Percentiles rank a stretch among this genome's conserved stretches.
Evolutionary conservation across 1,140 invertebrate species (phyloP).

Genomic region (Ooceraea biroi): DNA sequence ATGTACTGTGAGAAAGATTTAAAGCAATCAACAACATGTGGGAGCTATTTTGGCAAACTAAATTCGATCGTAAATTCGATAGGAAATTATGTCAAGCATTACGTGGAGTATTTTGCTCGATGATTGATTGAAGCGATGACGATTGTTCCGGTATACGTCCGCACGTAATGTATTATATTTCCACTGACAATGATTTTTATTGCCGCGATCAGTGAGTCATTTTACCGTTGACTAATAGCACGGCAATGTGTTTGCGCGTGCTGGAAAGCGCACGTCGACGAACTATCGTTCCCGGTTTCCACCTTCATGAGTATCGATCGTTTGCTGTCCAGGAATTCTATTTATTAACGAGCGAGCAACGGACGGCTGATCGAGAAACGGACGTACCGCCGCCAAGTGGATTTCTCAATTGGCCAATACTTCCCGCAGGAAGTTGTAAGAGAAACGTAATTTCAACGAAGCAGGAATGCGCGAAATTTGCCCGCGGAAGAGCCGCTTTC

Average conservation of each 20-base stretch:
- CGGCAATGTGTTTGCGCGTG: slow-evolving; percentile 26
- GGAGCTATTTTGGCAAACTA: neutral
- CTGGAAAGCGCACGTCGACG: slow-evolving; percentile 25
- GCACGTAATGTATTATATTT: slow-evolving; percentile 19
- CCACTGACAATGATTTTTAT: slow-evolving; percentile 41
- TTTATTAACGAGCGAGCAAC: slow-evolving; percentile 49
- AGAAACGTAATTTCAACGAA: slow-evolving; percentile 47
- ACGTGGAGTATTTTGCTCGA: too few relatives aligned
- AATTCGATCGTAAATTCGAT: neutral
- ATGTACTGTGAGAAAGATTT: too few relatives aligned
- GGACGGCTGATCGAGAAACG: slow-evolving; percentile 10
- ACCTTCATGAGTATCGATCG: slow-evolving; percentile 49
- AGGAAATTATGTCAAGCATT: neutral
- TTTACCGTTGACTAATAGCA: slow-evolving; percentile 62
- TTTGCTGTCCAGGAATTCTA: slow-evolving; percentile 39
- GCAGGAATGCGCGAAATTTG: slow-evolving; percentile 57
- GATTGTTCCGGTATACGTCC: neutral
- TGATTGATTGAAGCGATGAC: slow-evolving; percentile 2
- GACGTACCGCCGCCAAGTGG: neutral
- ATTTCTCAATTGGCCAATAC: slow-evolving; percentile 30
- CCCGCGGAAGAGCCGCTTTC: slow-evolving; percentile 39
- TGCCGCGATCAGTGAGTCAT: slow-evolving; percentile 34
- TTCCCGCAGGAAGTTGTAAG: slow-evolving; percentile 54
- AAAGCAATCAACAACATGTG: too few relatives aligned
- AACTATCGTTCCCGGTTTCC: slow-evolving; percentile 40